Conservation (phyloP, 2,113 vertebrate genomes). For the Misgurnus anguillicaudatus region DNA sequence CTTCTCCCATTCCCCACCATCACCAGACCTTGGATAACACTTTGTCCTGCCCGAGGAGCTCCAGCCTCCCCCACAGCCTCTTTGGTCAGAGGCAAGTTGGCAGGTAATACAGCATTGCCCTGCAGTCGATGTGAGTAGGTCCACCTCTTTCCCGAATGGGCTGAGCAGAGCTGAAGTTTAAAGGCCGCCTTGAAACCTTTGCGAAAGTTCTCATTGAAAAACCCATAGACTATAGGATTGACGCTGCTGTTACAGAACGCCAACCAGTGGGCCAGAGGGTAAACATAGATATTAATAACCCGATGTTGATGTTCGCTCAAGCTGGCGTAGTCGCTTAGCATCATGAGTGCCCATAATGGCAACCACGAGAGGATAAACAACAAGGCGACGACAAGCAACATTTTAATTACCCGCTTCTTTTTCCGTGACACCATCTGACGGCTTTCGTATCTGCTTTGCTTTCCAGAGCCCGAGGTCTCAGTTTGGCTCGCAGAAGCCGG, state of each 20-base stretch:
- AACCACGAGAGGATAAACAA: conserved; percentile 91
- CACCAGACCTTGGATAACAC: neutral
- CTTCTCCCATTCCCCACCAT: conserved; percentile 52
- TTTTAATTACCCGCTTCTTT: conserved; percentile 84
- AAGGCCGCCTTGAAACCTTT: conserved; percentile 83
- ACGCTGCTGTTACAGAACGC: conserved; percentile 92
- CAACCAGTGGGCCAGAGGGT: conserved; percentile 90
- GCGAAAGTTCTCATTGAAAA: conserved; percentile 88
- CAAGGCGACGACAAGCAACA: conserved; percentile 83
- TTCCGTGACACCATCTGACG: conserved; percentile 71
- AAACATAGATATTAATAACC: conserved; percentile 86
- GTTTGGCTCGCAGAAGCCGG: conserved; percentile 46
- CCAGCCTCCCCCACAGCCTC: conserved; percentile 35
- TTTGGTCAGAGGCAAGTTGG: conserved; percentile 34
- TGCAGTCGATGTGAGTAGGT: conserved; percentile 65
- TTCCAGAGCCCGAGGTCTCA: conserved; percentile 25
- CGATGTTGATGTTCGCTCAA: conserved; percentile 75
- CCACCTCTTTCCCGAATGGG: conserved; percentile 54
- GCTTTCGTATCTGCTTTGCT: conserved; percentile 62
- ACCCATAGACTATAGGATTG: conserved; percentile 91
- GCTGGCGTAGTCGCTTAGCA: conserved; percentile 87
- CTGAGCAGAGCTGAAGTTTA: conserved; percentile 78
- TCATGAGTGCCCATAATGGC: conserved; percentile 91
- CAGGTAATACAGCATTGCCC: conserved; percentile 67
- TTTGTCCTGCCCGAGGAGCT: neutral